phyloP scores from a whole-genome alignment of 2,888 invertebrate species.

The Tuberolachnus salignus region DNA sequence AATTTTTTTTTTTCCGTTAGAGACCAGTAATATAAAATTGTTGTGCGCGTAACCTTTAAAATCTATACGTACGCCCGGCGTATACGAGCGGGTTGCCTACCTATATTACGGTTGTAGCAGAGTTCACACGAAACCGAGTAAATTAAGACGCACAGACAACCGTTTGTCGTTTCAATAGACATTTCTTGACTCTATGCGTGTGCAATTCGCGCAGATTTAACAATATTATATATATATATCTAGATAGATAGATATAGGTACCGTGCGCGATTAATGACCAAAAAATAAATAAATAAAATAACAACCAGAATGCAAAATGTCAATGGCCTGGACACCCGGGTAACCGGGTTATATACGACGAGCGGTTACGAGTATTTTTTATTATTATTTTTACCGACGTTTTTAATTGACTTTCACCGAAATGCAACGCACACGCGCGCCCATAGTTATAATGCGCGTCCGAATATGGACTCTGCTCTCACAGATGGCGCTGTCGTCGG shows the following conservation, averaged over 20 bases:
- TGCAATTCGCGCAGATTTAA: neutral
- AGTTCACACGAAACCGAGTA: neutral
- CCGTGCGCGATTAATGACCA: neutral
- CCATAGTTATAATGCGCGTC: neutral
- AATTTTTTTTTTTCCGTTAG: neutral
- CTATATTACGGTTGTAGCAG: too few species aligned
- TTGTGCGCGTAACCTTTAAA: slow-evolving; percentile 22
- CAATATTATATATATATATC: too few species aligned
- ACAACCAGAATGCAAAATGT: slow-evolving; percentile 15
- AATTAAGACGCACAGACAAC: slow-evolving; percentile 7
- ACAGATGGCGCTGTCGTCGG: slow-evolving; percentile 23
- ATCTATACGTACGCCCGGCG: neutral
- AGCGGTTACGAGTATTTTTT: neutral
- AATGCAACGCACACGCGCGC: neutral
- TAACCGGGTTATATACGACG: slow-evolving; percentile 13
- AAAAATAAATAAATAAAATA: neutral
- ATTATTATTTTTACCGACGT: neutral
- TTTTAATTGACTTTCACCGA: slow-evolving; percentile 32
- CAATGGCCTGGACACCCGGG: neutral
- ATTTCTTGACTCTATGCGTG: neutral
- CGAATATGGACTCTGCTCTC: neutral
- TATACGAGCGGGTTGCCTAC: too few species aligned
- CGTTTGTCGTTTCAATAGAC: neutral
- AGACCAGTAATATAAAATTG: neutral
- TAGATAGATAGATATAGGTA: too few species aligned